Evolutionary conservation across 2,888 invertebrate species (phyloP).

Genomic region (Anthophora plumipes): DNA sequence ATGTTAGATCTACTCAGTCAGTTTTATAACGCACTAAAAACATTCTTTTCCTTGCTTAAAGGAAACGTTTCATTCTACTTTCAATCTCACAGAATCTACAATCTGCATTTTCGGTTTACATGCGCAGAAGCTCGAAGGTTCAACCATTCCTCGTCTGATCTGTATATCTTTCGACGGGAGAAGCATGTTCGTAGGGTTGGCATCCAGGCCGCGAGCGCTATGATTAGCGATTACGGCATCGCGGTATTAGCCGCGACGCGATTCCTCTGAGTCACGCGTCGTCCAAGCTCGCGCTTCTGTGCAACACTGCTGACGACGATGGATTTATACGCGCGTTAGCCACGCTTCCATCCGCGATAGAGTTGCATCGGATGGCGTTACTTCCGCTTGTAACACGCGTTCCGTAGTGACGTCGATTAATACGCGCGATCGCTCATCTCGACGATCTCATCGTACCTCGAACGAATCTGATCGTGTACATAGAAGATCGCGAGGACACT

Average conservation of each 20-base stretch:
- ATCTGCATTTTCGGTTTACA: not conserved
- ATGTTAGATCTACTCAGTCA: no score
- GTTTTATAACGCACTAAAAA: no score
- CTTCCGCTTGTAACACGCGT: conserved; percentile 26
- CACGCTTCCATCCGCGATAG: conserved; percentile 56
- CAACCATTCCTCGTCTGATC: conserved; percentile 16
- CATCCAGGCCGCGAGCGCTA: conserved; percentile 50
- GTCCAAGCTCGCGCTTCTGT: conserved; percentile 52
- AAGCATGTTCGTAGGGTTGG: not conserved
- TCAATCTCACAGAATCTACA: not conserved
- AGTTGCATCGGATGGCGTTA: not conserved
- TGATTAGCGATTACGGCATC: conserved; percentile 80
- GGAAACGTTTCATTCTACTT: not conserved
- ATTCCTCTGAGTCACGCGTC: conserved; percentile 61
- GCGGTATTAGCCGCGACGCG: conserved; percentile 77
- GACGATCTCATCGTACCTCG: not conserved
- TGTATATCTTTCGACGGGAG: conserved; percentile 28
- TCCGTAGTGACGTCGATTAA: not conserved
- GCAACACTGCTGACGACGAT: conserved; percentile 71
- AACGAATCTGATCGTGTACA: not conserved
- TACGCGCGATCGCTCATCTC: not conserved
- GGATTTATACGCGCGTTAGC: conserved; percentile 66
- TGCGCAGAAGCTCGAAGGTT: conserved; percentile 8
- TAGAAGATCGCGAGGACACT: not conserved
- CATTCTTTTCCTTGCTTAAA: no score